phyloP scores from a whole-genome alignment of 2,888 invertebrate genomes.

The Pristionchus entomophagus region DNA sequence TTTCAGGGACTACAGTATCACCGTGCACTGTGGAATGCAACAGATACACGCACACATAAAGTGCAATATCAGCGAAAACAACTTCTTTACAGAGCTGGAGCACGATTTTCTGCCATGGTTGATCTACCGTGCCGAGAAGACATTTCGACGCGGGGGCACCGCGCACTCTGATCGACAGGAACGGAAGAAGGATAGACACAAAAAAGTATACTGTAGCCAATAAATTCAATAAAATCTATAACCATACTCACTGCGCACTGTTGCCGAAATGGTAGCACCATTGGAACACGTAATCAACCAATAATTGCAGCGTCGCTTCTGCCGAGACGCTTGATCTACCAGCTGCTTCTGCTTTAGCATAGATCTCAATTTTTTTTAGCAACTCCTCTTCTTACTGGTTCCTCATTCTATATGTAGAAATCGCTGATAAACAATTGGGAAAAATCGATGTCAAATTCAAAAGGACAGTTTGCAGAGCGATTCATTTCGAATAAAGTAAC shows the following conservation, averaged over 20 bases:
- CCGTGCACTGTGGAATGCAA: no score
- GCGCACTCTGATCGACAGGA: no score
- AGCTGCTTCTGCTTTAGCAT: background rate
- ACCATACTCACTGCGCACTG: no score
- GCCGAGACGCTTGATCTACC: background rate
- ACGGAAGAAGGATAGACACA: background rate
- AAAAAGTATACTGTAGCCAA: constrained; percentile 7
- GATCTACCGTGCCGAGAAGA: constrained; percentile 63
- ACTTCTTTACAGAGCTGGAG: constrained; percentile 57
- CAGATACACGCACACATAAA: no score
- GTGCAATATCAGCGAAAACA: no score
- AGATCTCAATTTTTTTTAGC: no score
- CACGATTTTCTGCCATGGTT: constrained; percentile 72
- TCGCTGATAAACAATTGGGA: background rate
- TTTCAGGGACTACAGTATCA: no score
- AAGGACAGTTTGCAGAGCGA: no score
- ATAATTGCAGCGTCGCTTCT: constrained; percentile 23
- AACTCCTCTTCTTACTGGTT: background rate
- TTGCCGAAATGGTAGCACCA: no score
- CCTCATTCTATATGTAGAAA: background rate
- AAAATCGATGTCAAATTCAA: no score
- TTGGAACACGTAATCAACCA: background rate
- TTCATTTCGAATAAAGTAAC: no score
- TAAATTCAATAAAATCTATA: background rate
- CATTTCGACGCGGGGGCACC: background rate